Evolutionary conservation across 2,113 vertebrate species (phyloP).

Genomic region (Craseonycteris thonglongyai): DNA sequence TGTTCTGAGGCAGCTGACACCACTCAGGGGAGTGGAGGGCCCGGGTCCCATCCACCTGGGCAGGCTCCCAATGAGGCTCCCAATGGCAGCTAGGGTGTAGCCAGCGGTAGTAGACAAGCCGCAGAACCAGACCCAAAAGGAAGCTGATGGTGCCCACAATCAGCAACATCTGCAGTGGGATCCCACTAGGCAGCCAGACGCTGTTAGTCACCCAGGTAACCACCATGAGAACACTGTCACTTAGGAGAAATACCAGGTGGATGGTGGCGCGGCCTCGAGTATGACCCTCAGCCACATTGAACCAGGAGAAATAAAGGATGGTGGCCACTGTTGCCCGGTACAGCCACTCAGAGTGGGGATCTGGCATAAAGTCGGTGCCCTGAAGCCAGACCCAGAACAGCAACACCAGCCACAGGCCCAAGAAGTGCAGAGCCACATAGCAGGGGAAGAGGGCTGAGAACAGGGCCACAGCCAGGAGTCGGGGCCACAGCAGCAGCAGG

Average conservation of each 20-base stretch:
- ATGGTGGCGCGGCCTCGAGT: constrained; percentile 84
- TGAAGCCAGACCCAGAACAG: constrained; percentile 88
- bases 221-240: constrained; percentile 83
- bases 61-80: rapidly evolving
- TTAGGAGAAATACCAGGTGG: constrained; percentile 85
- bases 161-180: constrained; percentile 60
- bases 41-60: constrained; percentile 32
- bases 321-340: constrained; percentile 87
- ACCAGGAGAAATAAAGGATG: constrained; percentile 98
- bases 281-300: constrained; percentile 86
- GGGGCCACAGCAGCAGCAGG: constrained; percentile 89
- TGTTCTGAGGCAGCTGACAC: constrained; percentile 19
- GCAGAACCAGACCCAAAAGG: constrained; percentile 83
- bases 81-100: constrained; percentile 82
- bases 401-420: constrained; percentile 82
- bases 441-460: constrained; percentile 85
- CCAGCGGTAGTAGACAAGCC: constrained; percentile 85
- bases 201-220: constrained; percentile 78
- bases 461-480: constrained; percentile 83
- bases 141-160: constrained; percentile 70
- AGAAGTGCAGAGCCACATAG: constrained; percentile 81
- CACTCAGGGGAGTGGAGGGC: rapidly evolving
- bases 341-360: constrained; percentile 80
- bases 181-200: constrained; percentile 56
- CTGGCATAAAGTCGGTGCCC: constrained; percentile 90